phyloP scores from a whole-genome alignment of 2,797 vertebrate species.

The Sebastes glaucus region DNA sequence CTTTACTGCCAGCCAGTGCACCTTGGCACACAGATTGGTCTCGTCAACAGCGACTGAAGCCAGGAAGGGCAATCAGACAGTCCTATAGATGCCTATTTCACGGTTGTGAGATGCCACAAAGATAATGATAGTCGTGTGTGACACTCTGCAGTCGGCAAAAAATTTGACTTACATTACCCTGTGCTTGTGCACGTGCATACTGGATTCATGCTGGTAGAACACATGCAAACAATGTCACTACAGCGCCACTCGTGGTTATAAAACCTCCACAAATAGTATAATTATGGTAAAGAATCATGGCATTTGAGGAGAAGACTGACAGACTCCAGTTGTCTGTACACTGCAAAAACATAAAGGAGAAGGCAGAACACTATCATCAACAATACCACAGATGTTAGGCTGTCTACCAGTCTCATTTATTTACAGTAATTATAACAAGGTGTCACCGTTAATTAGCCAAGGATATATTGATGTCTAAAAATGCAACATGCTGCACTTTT shows the following conservation, averaged over 20 bases:
- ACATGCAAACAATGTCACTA: neutral
- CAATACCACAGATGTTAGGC: slow-evolving; percentile 18
- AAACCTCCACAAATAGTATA: slow-evolving; percentile 18
- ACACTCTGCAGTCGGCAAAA: neutral
- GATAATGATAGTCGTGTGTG: neutral
- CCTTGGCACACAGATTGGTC: neutral
- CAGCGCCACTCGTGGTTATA: neutral
- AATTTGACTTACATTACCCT: neutral
- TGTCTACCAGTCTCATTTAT: slow-evolving; percentile 29
- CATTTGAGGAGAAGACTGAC: slow-evolving; percentile 25
- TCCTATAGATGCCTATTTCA: neutral
- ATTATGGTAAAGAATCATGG: slow-evolving; percentile 17
- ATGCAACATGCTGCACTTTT: slow-evolving; percentile 28
- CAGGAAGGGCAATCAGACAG: neutral
- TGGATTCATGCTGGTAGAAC: neutral
- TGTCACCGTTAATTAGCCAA: slow-evolving; percentile 31
- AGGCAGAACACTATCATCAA: slow-evolving; percentile 18
- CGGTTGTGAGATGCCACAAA: neutral
- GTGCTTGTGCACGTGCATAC: neutral
- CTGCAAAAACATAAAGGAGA: neutral
- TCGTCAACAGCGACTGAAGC: neutral
- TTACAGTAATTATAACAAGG: slow-evolving; percentile 24
- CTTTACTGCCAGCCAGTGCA: neutral
- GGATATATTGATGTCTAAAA: slow-evolving; percentile 28
- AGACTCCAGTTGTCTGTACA: slow-evolving; percentile 19